Evolutionary conservation across 2,888 invertebrate genomes (phyloP), one percentile per base, ranked within the genome.

Genomic region (Scrobipalpa costella): DNA sequence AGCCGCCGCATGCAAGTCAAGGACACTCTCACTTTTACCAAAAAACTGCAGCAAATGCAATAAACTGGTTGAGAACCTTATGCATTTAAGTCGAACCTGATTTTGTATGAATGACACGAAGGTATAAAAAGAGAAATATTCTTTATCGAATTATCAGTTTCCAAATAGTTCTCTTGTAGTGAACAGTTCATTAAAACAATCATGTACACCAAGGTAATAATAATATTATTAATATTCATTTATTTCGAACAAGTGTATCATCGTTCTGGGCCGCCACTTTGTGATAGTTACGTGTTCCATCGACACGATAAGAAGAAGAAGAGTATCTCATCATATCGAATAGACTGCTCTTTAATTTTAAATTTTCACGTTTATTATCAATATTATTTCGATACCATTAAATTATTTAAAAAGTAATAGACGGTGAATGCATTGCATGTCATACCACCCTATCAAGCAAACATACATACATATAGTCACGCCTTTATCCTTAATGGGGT

Each of bases 171-270:
- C 7, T 27, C n/a, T 6, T 33, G n/a, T n/a, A 33, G 55, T n/a
- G 5, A 55, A 55, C 55, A 55, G 33, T 34, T 55, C 21, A 27
- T 13, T 55, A 33, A 50, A 50, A 55, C 55, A 55, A 55, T 27
- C 27, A 55, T 55, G 55, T 55, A 55, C 27, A n/a, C 55, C 2
- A 55, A 55, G 55, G 55, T 55, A 47, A 47, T 17, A 47, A 17
- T 7, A 44, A 47, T 2, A 47, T 15, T n/a, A 47, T 6, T 17
- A 17, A 0, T 7, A 17, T 47, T 47, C 6, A 47, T 17, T 6
- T 38, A 38, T 8, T 38, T 38, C 38, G 38, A 38, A 38, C n/a
- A n/a, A n/a, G n/a, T n/a, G n/a, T n/a, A n/a, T n/a, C n/a, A n/a
- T n/a, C n/a, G n/a, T n/a, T n/a, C n/a, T n/a, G n/a, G n/a, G n/a